Base-by-base conservation (phyloP, 1,140 invertebrate species). In the Macrobrachium rosenbergii region DNA sequence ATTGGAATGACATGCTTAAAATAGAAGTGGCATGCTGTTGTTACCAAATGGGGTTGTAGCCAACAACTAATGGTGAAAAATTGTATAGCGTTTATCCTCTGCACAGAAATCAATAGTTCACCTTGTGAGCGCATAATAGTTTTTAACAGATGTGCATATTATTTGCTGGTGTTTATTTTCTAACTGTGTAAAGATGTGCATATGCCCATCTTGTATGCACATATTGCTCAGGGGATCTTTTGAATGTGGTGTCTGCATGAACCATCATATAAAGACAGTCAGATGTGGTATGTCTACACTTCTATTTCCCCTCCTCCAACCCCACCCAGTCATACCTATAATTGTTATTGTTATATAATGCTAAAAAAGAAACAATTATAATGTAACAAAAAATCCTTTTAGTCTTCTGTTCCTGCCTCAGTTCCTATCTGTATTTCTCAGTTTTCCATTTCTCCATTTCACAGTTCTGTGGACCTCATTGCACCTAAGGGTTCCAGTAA, bases 11-110 rank as follows among this genome's bases (percentile, higher is more conserved):
- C 79, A 76, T 87, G 84, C 84, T 87, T 87, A 87, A 87, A 69
- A 87, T 87, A 87, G 84, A 87, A 87, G 84, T 87, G 78, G 84
- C 84, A 87, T 87, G 84, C 84, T 87, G 78, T 80, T 87, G 84
- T 87, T 64, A 87, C 78, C 84, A 87, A 72, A 76, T 77, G 84
- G 84, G 84, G 84, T 87, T 87, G 84, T 87, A 87, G 84, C 84
- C 79, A 75, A 87, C 77, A 87, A 72, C 72, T 80, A 86, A 80
- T 87, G 84, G 84, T 79, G 64, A 80, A 77, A 52, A 87, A 72
- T 73, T 87, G 83, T 73, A 87, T 78, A 87, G 78, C 78, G 67
- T 73, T 84, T 84, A 87, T 87, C 63, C 84, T 87, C 59, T 87
- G 84, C 84, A 87, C 77, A 87, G 84, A 78, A 80, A 87, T 77